These are phyloP conservation scores for Acrocephalus kingi DNA, from an alignment of 2,113 vertebrate genomes.

Conservation along the genomic window DNA sequence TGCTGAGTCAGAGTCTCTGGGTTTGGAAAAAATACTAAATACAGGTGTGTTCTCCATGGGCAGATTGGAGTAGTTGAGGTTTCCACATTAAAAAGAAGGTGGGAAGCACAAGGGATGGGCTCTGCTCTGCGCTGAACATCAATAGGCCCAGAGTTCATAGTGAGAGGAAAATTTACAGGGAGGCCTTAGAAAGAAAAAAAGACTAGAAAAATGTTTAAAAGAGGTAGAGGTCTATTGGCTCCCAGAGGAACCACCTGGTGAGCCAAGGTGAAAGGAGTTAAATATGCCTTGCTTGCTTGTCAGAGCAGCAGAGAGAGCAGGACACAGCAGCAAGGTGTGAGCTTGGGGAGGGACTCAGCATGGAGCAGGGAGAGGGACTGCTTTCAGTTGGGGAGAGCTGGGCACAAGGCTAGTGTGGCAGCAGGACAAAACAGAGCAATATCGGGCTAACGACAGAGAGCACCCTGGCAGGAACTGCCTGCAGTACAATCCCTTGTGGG, in stretches of 20 bases:
- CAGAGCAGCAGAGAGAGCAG: background rate
- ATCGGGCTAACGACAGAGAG: fast-evolving
- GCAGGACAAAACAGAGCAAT: background rate
- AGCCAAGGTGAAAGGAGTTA: background rate
- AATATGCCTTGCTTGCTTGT: background rate
- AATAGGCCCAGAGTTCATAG: background rate
- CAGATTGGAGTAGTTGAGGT: background rate
- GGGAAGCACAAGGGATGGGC: background rate
- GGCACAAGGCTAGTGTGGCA: background rate
- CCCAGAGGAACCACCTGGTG: background rate
- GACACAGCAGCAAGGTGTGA: fast-evolving
- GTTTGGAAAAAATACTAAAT: background rate
- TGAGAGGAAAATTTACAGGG: background rate
- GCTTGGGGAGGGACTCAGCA: background rate
- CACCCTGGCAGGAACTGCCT: background rate
- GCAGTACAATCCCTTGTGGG: background rate
- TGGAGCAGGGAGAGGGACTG: background rate
- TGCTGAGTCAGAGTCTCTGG: background rate
- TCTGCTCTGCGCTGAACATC: background rate
- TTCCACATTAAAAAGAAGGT: background rate
- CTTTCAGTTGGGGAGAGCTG: background rate
- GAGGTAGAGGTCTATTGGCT: too few relatives aligned
- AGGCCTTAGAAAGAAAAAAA: background rate
- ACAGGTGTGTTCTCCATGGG: background rate
- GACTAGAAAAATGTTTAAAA: background rate